Percentiles rank a stretch among this genome's conserved stretches.
These are phyloP conservation scores for Gambusia holbrooki DNA, from an alignment of 2,113 vertebrate species.

Conservation along the genomic window DNA sequence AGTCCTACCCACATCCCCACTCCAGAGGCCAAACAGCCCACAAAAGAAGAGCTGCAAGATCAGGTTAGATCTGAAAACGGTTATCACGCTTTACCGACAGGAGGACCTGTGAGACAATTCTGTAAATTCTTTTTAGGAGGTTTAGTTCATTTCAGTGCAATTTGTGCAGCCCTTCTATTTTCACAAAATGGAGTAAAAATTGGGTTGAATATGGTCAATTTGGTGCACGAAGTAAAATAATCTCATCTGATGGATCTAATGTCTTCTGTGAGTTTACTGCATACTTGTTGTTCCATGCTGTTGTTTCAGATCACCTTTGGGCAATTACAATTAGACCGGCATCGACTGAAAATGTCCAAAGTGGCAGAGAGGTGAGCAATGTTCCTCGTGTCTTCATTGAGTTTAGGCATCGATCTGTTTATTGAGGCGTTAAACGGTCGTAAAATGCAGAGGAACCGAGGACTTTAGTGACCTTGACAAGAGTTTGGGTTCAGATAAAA, in stretches of 20 bases:
- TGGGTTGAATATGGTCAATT: too few species aligned
- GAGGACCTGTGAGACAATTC: background rate
- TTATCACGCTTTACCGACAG: background rate
- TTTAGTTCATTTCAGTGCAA: background rate
- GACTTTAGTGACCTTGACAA: constrained; percentile 57
- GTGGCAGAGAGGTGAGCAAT: constrained; percentile 94
- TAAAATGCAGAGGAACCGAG: constrained; percentile 48
- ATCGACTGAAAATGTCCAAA: constrained; percentile 99
- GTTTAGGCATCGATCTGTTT: constrained; percentile 69
- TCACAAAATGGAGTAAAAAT: background rate
- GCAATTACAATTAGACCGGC: constrained; percentile 97
- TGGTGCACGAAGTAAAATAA: too few species aligned
- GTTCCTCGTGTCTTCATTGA: constrained; percentile 57
- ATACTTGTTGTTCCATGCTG: constrained; percentile 18
- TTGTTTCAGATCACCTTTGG: constrained; percentile 95
- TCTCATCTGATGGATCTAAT: too few species aligned
- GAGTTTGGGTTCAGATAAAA: constrained; percentile 10
- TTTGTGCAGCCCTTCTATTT: background rate
- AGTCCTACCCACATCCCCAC: constrained; percentile 92
- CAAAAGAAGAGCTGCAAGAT: constrained; percentile 91
- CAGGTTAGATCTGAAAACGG: constrained; percentile 81
- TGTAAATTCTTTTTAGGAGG: background rate
- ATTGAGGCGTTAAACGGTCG: constrained; percentile 66
- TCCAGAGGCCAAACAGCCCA: constrained; percentile 92
- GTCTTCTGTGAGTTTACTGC: background rate